These are phyloP conservation scores for Geotrypetes seraphini DNA, from an alignment of 2,797 vertebrate genomes.

Conservation along the genomic window DNA sequence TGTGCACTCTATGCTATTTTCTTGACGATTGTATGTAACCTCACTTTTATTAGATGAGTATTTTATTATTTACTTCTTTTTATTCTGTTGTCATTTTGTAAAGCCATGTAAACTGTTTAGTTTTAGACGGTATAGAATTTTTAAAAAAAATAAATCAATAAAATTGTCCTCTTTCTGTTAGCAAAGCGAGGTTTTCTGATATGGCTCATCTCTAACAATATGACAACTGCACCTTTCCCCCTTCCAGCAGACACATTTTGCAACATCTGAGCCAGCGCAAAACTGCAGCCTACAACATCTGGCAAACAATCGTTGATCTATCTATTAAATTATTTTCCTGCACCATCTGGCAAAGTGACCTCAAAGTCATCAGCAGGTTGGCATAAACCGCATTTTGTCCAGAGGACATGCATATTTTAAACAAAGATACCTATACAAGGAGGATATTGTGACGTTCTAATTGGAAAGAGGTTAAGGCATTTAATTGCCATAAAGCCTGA, in stretches of 20 bases:
- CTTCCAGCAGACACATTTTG: slow-evolving; percentile 44
- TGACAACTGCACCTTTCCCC: slow-evolving; percentile 15
- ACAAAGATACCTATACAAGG: slow-evolving; percentile 19
- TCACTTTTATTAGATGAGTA: too few relatives aligned
- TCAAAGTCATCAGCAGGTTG: slow-evolving; percentile 52
- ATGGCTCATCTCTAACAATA: slow-evolving; percentile 20
- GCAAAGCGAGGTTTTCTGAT: slow-evolving; percentile 6
- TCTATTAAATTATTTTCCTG: slow-evolving; percentile 48
- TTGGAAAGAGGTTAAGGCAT: slow-evolving; percentile 10
- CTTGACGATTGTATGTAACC: too few relatives aligned
- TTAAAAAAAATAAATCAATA: too few relatives aligned
- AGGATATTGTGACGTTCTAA: slow-evolving; percentile 12
- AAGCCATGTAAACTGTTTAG: too few relatives aligned
- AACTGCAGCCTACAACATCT: slow-evolving; percentile 48
- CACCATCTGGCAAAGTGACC: slow-evolving; percentile 52
- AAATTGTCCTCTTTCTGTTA: too few relatives aligned
- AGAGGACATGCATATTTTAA: slow-evolving; percentile 17
- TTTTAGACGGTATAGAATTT: too few relatives aligned
- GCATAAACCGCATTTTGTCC: slow-evolving; percentile 27
- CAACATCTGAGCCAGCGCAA: slow-evolving; percentile 34
- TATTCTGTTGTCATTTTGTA: too few relatives aligned
- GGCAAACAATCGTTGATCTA: slow-evolving; percentile 57
- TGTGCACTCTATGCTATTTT: too few relatives aligned
- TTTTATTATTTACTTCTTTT: too few relatives aligned
- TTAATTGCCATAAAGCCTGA: slow-evolving; percentile 19